Evolutionary conservation across 2,113 vertebrate species (phyloP).

Genomic region (Dasyprocta punctata): DNA sequence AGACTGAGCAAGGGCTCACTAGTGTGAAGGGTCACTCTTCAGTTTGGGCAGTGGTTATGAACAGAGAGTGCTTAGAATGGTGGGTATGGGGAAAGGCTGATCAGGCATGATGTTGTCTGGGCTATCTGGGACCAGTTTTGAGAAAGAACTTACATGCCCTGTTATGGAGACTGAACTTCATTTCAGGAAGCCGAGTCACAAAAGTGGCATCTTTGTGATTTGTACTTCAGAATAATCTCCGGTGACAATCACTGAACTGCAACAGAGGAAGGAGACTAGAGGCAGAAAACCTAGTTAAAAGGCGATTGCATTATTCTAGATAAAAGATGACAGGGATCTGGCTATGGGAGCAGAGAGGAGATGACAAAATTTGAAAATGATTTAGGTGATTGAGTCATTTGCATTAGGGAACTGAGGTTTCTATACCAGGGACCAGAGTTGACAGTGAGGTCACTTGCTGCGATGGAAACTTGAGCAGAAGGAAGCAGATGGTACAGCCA

Average conservation of each 20-base stretch:
- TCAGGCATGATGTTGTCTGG: not conserved
- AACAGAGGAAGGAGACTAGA: slow-evolving; percentile 63
- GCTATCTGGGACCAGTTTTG: slow-evolving; percentile 12
- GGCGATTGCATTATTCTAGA: slow-evolving; percentile 50
- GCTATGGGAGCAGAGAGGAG: slow-evolving; percentile 45
- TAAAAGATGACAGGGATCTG: slow-evolving; percentile 64
- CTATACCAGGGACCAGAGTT: not conserved
- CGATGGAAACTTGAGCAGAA: not conserved
- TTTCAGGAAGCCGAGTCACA: slow-evolving; percentile 49
- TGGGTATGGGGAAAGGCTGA: not conserved
- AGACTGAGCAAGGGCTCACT: not conserved
- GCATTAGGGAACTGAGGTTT: slow-evolving; percentile 60
- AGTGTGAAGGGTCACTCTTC: not conserved
- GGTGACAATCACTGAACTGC: slow-evolving; percentile 62
- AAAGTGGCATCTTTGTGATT: slow-evolving; percentile 54
- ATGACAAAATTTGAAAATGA: slow-evolving; percentile 65
- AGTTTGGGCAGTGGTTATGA: not conserved
- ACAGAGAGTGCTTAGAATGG: not conserved
- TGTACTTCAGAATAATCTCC: slow-evolving; percentile 65
- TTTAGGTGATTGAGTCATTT: slow-evolving; percentile 60
- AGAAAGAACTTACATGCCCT: slow-evolving; percentile 19
- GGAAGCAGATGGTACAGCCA: not conserved
- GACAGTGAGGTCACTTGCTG: slow-evolving; percentile 2
- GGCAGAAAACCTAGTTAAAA: slow-evolving; percentile 61
- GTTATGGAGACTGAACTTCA: slow-evolving; percentile 29